A percentile compares a stretch with the other conserved stretches of the same genome.
Conservation (phyloP, 2,797 vertebrate species). For the Nyctalus aviator region DNA sequence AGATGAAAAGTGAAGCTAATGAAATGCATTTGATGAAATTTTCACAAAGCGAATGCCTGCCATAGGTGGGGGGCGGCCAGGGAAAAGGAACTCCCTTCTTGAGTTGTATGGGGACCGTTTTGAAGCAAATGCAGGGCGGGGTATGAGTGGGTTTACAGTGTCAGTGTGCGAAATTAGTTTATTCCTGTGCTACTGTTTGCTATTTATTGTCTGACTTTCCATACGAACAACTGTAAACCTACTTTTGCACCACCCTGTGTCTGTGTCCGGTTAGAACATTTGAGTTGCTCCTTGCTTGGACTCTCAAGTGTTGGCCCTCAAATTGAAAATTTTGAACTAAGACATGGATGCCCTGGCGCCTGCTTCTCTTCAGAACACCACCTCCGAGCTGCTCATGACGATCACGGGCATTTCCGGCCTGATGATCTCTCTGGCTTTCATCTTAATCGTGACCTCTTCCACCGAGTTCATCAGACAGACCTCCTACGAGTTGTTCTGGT, state of each 20-base stretch:
- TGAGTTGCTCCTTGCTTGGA: background rate
- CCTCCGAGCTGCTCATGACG: conserved; percentile 83
- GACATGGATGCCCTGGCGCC: background rate
- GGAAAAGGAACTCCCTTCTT: background rate
- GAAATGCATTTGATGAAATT: background rate
- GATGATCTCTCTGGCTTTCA: conserved; percentile 87
- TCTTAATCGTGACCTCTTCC: conserved; percentile 90
- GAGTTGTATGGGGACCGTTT: too few species aligned
- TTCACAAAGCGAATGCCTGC: background rate
- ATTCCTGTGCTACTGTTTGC: background rate
- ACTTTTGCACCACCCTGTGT: background rate
- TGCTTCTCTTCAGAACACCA: conserved; percentile 83
- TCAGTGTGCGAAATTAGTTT: background rate
- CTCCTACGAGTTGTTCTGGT: conserved; percentile 91
- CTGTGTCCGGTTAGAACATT: background rate
- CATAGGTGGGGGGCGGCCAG: background rate
- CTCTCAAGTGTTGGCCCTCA: background rate
- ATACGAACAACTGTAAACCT: background rate
- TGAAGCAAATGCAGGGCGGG: background rate
- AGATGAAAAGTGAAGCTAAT: background rate
- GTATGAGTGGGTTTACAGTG: background rate
- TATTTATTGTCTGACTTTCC: background rate
- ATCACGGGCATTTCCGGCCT: conserved; percentile 88
- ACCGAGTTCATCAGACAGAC: conserved; percentile 86
- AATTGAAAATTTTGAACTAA: background rate